Conservation (phyloP, 37 sponge, comb jelly and placozoan species). For the Tethya wilhelma region DNA sequence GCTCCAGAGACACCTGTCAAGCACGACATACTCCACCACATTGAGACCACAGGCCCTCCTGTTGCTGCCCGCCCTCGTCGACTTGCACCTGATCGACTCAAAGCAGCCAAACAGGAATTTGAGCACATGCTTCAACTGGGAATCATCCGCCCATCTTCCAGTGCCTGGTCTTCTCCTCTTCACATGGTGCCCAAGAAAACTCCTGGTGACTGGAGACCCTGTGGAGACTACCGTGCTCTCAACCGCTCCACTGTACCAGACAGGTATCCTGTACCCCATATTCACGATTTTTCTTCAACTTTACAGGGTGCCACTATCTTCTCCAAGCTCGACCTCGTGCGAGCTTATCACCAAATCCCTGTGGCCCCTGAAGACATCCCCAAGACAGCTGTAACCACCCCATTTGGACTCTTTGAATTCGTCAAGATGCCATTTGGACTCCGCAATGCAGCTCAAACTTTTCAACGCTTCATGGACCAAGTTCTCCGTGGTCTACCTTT, state of each 20-base stretch:
- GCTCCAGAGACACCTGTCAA: slow-evolving; percentile 31
- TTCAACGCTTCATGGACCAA: slow-evolving; percentile 73
- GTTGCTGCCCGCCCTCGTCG: slow-evolving; percentile 27
- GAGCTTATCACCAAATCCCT: slow-evolving; percentile 66
- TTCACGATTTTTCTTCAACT: slow-evolving; percentile 40
- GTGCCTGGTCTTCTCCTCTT: slow-evolving; percentile 67
- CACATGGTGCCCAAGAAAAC: slow-evolving; percentile 73
- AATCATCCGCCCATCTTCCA: slow-evolving; percentile 72
- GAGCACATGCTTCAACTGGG: slow-evolving; percentile 77
- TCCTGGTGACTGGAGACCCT: slow-evolving; percentile 64
- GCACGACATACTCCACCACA: slow-evolving; percentile 61
- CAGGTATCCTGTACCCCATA: slow-evolving; percentile 63
- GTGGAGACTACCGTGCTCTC: slow-evolving; percentile 71
- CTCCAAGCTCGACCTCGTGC: slow-evolving; percentile 60
- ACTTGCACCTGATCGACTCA: slow-evolving; percentile 27
- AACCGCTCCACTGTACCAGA: slow-evolving; percentile 55
- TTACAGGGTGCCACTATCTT: slow-evolving; percentile 54
- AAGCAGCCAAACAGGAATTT: slow-evolving; percentile 48
- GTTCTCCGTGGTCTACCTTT: slow-evolving; percentile 58
- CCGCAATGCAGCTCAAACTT: slow-evolving; percentile 58
- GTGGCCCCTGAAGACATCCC: slow-evolving; percentile 58
- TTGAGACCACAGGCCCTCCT: slow-evolving; percentile 45
- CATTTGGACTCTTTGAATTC: slow-evolving; percentile 74
- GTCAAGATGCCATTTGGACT: slow-evolving; percentile 63
- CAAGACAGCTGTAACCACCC: slow-evolving; percentile 68